Percentiles rank a stretch among this genome's conserved stretches.
Evolutionary conservation across 2,113 vertebrate genomes (phyloP).

Genomic region (Rhegmatorhina hoffmannsi): DNA sequence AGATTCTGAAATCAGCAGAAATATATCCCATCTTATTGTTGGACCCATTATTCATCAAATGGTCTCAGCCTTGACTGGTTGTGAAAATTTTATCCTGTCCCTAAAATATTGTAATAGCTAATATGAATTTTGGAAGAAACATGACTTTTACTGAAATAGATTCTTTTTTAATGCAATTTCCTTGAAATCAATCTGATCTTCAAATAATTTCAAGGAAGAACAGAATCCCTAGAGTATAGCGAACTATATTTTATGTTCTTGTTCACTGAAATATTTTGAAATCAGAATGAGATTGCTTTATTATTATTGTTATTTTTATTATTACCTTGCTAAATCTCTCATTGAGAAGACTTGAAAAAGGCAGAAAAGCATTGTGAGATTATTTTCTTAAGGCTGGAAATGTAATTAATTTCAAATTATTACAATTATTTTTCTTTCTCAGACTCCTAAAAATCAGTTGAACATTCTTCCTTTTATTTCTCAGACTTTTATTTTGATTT

Average conservation of each 20-base stretch:
- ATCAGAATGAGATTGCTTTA: neutral
- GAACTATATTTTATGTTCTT: neutral
- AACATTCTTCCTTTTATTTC: neutral
- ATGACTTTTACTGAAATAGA: neutral
- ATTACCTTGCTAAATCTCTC: neutral
- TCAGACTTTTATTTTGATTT: neutral
- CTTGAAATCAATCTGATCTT: neutral
- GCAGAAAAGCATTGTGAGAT: neutral
- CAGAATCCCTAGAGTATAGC: neutral
- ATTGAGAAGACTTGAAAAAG: neutral
- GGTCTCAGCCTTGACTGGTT: neutral
- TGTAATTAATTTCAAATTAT: neutral
- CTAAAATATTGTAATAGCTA: neutral
- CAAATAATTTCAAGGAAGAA: neutral
- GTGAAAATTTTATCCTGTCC: neutral
- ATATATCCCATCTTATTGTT: neutral
- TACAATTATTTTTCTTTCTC: neutral
- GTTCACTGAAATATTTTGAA: neutral
- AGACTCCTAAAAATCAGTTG: neutral
- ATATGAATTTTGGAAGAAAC: neutral
- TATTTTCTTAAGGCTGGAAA: neutral
- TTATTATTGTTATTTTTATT: neutral
- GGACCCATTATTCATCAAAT: neutral
- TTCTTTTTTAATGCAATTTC: neutral
- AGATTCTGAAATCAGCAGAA: neutral